Base-by-base conservation (phyloP, 2,113 vertebrate species). In the Pterocles gutturalis region DNA sequence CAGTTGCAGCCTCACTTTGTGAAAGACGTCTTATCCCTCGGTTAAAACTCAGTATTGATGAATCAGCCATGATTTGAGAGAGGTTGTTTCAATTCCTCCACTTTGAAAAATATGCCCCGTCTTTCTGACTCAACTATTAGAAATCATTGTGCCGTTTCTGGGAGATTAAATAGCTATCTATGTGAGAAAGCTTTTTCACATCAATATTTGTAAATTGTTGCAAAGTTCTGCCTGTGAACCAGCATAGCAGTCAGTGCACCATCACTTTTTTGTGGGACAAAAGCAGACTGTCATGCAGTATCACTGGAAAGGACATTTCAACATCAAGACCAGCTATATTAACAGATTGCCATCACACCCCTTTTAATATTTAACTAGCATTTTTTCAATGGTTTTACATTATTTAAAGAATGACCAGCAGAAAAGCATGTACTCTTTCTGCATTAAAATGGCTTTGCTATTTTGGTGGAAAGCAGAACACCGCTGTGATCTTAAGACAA, bases 271-370 rank as follows among this genome's bases (percentile, higher is more conserved):
- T 29, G 16, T 55, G 36, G 7, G 11, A 58, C 24, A 58, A 7
- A 15, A n/a, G 8, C 38, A 28, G 43, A 5, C 10, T 66, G 7
- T 61, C 41, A 49, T 0, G 0, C 9, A 21, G 19, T 61, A 28
- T 29, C 33, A 64, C 25, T 33, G 26, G 33, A 67, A 67, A 48
- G 28, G 33, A 83, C 17, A 55, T 84, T 55, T 29, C 28, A 75
- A 3, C 38, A 38, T 84, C 46, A 83, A 24, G 16, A 67, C 6
- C 25, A 75, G 64, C 10, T 77, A 3, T 45, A 83, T 87, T 51
- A 67, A 7, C 31, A 78, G 9, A 61, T 55, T 79, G 34, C 10
- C 36, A 61, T 64, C 36, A 26, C 19, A 64, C 0, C 1, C 22
- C 6, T 82, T 71, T 71, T 45, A 67, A 13, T 20, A 51, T 87